Conservation (phyloP, 2,113 vertebrate species). For the Trinectes maculatus region DNA sequence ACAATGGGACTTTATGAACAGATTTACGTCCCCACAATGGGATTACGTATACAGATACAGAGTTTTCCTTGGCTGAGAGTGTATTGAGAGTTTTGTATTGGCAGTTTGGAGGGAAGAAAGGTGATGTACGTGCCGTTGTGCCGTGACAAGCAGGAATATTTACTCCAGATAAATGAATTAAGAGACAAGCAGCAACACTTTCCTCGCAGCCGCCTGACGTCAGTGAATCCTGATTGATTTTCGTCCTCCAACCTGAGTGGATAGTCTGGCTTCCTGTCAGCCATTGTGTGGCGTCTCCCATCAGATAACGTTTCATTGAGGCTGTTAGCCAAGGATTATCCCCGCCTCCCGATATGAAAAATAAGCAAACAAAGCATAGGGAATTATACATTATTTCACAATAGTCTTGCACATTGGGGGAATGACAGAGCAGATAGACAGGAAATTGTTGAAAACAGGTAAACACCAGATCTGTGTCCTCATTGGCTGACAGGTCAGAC, state of each 20-base stretch:
- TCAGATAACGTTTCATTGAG: constrained; percentile 50
- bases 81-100: no score
- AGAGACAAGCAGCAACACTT: constrained; percentile 40
- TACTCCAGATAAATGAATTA: constrained; percentile 34
- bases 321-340: constrained; percentile 16
- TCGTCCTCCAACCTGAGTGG: constrained; percentile 24
- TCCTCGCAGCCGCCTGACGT: constrained; percentile 31
- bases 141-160: constrained; percentile 25
- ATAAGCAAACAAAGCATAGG: no score
- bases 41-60: not conserved
- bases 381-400: no score
- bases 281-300: constrained; percentile 45
- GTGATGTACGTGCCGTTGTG: not conserved
- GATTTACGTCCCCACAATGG: constrained; percentile 9
- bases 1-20: constrained; percentile 8
- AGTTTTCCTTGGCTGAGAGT: constrained; percentile 32
- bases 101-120: constrained; percentile 11
- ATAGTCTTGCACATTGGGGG: no score
- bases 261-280: constrained; percentile 50
- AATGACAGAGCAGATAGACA: not conserved
- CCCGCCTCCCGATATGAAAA: not conserved
- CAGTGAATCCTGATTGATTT: constrained; percentile 49
- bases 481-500: not conserved
- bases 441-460: constrained; percentile 1
- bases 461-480: constrained; percentile 4